Base-by-base conservation (phyloP, 2,113 vertebrate species). In the Gavialis gangeticus region DNA sequence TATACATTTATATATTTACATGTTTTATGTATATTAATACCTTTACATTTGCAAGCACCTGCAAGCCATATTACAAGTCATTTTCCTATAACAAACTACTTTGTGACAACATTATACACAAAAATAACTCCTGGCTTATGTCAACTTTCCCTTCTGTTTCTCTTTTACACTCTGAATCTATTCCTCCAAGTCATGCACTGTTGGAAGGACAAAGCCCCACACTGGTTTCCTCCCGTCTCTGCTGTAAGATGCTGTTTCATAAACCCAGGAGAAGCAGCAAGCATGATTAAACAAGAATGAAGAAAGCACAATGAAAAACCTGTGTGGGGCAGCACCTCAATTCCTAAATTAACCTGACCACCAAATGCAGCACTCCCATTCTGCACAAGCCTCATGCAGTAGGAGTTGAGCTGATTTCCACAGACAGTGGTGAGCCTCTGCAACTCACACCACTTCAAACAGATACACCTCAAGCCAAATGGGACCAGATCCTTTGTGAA, bases 231-330 rank as follows among this genome's bases (percentile, higher is more conserved):
- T 76, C 30, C 28, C 76, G 30, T 75, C 83, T 59, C 57, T 80
- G 25, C 60, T 82, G 69, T 57, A 81, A 11, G 77, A 66, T 5
- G 66, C 7, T 94, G 16, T 21, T 63, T 91, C 84, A 80, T 58
- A 56, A 62, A 15, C 24, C 37, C 30, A 79, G 85, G 55, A 28
- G 60, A 37, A 57, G 59, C 1, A 66, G 19, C 64, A 78, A 88
- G 89, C 86, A 69, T 0, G 4, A 58, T 60, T 0, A 0, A 34
- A 19, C 3, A 54, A 10, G n/a, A 24, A 84, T 19, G 79, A 91
- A 77, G 67, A 82, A 88, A 91, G 11, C 62, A 63, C 18, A 82
- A 19, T 46, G 73, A 22, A 12, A 64, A 82, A 55, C 69, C 5
- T 81, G 59, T 37, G 37, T 27, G 25, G 82, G 56, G 54, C 73